These are phyloP conservation scores for Coelopa frigida DNA, from an alignment of 1,140 invertebrate genomes.

Conservation along the genomic window DNA sequence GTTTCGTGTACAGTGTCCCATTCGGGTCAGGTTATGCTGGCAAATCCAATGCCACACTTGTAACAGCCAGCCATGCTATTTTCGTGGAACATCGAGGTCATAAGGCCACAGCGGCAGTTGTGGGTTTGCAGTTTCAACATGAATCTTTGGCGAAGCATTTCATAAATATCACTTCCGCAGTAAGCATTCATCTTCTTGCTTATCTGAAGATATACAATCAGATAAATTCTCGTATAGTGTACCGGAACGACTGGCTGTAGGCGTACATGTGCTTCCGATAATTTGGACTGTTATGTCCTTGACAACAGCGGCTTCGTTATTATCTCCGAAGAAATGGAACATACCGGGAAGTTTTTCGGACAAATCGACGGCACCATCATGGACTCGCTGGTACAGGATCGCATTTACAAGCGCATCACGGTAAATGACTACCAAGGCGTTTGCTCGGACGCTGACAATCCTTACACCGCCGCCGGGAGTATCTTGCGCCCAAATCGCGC, in stretches of 20 bases:
- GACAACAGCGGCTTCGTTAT: conserved; percentile 94
- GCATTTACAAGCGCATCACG: conserved; percentile 78
- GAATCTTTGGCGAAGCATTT: conserved; percentile 73
- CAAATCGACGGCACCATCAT: conserved; percentile 92
- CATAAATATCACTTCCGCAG: conserved; percentile 75
- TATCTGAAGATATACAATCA: no score
- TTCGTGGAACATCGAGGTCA: conserved; percentile 78
- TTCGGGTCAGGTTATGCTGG: conserved; percentile 65
- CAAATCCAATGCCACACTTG: conserved; percentile 56
- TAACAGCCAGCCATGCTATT: conserved; percentile 84
- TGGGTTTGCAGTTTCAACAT: conserved; percentile 79
- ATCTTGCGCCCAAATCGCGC: conserved; percentile 26
- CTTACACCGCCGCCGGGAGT: conserved; percentile 54
- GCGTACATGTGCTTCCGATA: conserved; percentile 76
- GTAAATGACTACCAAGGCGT: conserved; percentile 84
- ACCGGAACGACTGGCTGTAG: conserved; percentile 61
- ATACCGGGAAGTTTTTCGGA: conserved; percentile 84
- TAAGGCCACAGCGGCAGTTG: conserved; percentile 81
- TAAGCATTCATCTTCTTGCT: conserved; percentile 44
- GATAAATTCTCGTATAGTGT: conserved; percentile 52
- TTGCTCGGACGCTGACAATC: conserved; percentile 68
- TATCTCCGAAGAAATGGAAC: conserved; percentile 72
- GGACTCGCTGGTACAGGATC: conserved; percentile 83
- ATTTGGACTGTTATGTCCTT: conserved; percentile 83
- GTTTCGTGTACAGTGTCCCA: conserved; percentile 87